Evolutionary conservation across 2,797 vertebrate species (phyloP).

Genomic region (Sebastes matsubarae): DNA sequence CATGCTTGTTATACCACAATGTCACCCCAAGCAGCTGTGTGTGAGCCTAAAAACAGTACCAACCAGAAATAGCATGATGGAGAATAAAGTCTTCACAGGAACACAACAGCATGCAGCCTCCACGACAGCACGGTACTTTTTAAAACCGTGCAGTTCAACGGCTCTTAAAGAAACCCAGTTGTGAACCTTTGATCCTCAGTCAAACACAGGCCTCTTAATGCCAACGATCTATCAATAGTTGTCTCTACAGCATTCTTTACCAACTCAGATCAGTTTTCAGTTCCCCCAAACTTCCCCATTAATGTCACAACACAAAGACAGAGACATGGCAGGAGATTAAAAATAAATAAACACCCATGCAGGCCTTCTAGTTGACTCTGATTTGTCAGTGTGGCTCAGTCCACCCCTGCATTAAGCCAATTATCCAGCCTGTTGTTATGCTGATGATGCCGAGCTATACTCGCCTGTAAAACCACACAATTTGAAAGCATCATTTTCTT

Average conservation of each 20-base stretch:
- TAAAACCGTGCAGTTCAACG: slow-evolving; percentile 28
- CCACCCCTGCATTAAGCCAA: slow-evolving; percentile 47
- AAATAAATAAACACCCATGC: slow-evolving; percentile 30
- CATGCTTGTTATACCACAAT: not conserved
- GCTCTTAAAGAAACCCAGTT: slow-evolving; percentile 31
- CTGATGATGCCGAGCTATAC: slow-evolving; percentile 41
- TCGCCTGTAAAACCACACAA: slow-evolving; percentile 25
- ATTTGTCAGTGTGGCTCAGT: slow-evolving; percentile 20
- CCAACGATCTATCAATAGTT: not conserved
- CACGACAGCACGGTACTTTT: slow-evolving; percentile 31
- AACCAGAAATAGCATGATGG: slow-evolving; percentile 16
- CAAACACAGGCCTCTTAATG: slow-evolving; percentile 30
- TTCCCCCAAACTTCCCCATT: slow-evolving; percentile 7
- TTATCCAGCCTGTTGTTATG: slow-evolving; percentile 53
- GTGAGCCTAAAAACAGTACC: not conserved
- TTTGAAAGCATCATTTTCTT: slow-evolving; percentile 38
- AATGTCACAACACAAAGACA: slow-evolving; percentile 13
- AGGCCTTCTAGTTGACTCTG: not conserved
- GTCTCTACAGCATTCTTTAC: slow-evolving; percentile 19
- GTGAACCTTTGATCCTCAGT: slow-evolving; percentile 44
- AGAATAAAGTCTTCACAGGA: slow-evolving; percentile 29
- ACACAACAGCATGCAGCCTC: slow-evolving; percentile 28
- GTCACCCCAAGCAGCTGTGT: not conserved
- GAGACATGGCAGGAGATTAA: not conserved
- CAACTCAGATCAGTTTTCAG: slow-evolving; percentile 16